Percentiles rank a stretch among this genome's conserved stretches.
These are phyloP conservation scores for Pelagia noctiluca DNA, from an alignment of 30 jellyfish, hydroid and myxozoan species.

Conservation along the genomic window DNA sequence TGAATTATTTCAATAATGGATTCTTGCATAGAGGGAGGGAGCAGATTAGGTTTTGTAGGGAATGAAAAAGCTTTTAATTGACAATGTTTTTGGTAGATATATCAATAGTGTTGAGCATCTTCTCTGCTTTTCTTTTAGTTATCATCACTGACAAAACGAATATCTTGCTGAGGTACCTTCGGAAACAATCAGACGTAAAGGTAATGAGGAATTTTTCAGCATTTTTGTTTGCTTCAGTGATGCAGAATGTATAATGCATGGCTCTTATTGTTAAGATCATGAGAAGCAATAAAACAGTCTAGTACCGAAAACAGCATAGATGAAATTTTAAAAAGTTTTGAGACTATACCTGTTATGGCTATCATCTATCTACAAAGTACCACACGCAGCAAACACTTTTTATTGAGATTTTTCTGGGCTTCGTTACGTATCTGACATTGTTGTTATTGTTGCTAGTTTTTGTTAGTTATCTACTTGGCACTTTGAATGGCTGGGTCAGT, in stretches of 20 bases:
- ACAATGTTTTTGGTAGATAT: not conserved
- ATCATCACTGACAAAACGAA: conserved; percentile 92
- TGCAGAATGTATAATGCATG: not conserved
- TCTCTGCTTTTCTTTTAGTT: conserved; percentile 50
- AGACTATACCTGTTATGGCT: not conserved
- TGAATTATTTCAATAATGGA: too few species aligned
- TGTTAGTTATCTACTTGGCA: too few species aligned
- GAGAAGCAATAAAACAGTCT: not conserved
- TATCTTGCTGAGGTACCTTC: conserved; percentile 78
- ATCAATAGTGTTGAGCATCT: not conserved
- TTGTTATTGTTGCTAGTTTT: too few species aligned
- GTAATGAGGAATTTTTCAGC: conserved; percentile 2
- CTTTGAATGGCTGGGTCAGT: too few species aligned
- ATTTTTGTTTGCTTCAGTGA: not conserved
- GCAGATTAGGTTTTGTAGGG: too few species aligned
- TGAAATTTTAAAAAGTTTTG: not conserved
- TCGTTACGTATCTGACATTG: too few species aligned
- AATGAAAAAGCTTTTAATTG: too few species aligned
- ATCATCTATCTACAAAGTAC: not conserved
- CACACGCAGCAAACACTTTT: not conserved
- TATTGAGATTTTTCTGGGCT: too few species aligned
- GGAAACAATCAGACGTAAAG: conserved; percentile 80
- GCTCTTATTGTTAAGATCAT: not conserved
- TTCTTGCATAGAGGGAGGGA: too few species aligned
- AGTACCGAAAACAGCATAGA: not conserved